A percentile compares a stretch with the other conserved stretches of the same genome.
phyloP scores from a whole-genome alignment of 1,140 invertebrate genomes.

The Heliothis virescens region DNA sequence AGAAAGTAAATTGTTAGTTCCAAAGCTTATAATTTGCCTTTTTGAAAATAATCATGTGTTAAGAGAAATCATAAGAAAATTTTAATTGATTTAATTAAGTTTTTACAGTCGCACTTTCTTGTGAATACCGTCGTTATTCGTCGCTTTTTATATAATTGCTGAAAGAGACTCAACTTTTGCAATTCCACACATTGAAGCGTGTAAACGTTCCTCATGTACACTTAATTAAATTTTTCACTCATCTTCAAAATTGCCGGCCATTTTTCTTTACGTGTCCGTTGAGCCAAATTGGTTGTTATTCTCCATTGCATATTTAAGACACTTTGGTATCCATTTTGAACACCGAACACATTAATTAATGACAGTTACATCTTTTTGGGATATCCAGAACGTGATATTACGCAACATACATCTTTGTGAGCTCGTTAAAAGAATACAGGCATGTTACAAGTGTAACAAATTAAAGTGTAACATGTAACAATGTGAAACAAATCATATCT shows the following conservation, averaged over 20 bases:
- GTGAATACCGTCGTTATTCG: not conserved
- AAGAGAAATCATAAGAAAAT: not conserved
- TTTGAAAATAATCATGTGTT: not conserved
- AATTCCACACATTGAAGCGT: not conserved
- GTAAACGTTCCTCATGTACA: not conserved
- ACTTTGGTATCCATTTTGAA: conserved; percentile 2
- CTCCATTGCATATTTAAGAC: conserved; percentile 19
- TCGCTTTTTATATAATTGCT: not conserved
- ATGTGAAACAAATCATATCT: conserved; percentile 67
- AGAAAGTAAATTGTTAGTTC: conserved; percentile 37
- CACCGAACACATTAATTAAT: conserved; percentile 6
- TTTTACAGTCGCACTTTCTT: not conserved
- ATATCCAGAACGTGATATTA: conserved; percentile 24
- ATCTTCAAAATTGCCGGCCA: conserved; percentile 3
- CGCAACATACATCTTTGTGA: conserved; percentile 18
- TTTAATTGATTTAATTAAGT: not conserved
- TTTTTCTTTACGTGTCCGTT: conserved; percentile 25
- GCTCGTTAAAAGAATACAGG: conserved; percentile 47
- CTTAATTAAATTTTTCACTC: conserved; percentile 4
- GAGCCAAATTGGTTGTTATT: conserved; percentile 1
- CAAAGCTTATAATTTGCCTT: not conserved
- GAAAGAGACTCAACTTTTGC: not conserved
- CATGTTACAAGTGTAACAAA: conserved; percentile 59
- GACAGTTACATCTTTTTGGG: conserved; percentile 15
- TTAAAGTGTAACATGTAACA: conserved; percentile 59